Conservation (phyloP, 2,797 vertebrate genomes). For the Menidia menidia region DNA sequence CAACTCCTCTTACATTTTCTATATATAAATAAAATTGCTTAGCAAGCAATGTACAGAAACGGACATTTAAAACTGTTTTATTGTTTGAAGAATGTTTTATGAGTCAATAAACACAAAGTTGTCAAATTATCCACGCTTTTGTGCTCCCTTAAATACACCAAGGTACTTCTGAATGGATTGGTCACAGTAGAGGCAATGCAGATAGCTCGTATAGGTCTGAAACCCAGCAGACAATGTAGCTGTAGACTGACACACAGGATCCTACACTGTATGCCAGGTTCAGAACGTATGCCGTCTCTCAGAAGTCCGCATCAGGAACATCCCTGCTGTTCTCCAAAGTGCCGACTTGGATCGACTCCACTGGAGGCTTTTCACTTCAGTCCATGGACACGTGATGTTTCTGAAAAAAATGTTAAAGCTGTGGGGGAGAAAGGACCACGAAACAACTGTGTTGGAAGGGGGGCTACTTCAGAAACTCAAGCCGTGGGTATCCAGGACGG, state of each 20-base stretch:
- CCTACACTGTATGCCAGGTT: slow-evolving; percentile 99
- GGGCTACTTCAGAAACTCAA: not conserved
- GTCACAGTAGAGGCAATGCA: not conserved
- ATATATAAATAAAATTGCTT: slow-evolving; percentile 99
- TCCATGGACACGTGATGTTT: too few species aligned
- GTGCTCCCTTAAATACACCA: not conserved
- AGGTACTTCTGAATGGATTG: not conserved
- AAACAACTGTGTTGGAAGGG: not conserved
- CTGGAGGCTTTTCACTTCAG: too few species aligned
- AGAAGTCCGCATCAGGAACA: too few species aligned
- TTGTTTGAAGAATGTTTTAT: slow-evolving; percentile 95
- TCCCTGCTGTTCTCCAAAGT: too few species aligned
- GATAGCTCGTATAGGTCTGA: slow-evolving; percentile 82
- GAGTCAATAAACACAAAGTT: slow-evolving; percentile 86
- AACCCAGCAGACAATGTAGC: slow-evolving; percentile 99
- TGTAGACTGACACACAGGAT: slow-evolving; percentile 96
- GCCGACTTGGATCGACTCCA: too few species aligned
- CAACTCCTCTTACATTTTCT: slow-evolving; percentile 99
- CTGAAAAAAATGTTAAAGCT: too few species aligned
- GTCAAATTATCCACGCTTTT: slow-evolving; percentile 69
- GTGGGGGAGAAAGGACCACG: not conserved
- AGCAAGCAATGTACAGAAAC: slow-evolving; percentile 99
- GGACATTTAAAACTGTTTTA: slow-evolving; percentile 99
- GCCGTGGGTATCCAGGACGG: not conserved
- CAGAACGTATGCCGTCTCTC: slow-evolving; percentile 73